Evolutionary conservation across 2,888 invertebrate species (phyloP).

Genomic region (Cacoxenus indagator): DNA sequence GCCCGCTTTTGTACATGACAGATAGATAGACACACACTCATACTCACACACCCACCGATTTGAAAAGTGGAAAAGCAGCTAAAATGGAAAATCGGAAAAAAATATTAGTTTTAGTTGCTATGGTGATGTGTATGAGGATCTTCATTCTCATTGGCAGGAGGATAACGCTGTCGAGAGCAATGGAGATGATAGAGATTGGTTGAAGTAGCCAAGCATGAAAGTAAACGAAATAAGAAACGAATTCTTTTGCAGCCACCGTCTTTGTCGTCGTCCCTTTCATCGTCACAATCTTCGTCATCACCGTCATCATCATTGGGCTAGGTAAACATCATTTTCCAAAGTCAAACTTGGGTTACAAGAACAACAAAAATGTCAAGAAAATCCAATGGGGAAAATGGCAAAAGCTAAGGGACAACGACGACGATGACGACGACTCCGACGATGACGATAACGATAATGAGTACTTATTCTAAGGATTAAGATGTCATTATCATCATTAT

Average conservation of each 20-base stretch:
- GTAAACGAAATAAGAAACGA: not conserved
- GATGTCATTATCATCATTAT: not conserved
- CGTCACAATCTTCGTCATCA: too few species aligned
- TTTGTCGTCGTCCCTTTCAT: too few species aligned
- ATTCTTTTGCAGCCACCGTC: not conserved
- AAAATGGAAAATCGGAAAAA: not conserved
- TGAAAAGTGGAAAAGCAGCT: not conserved
- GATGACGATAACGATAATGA: not conserved
- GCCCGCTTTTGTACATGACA: not conserved
- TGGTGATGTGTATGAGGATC: not conserved
- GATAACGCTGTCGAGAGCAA: too few species aligned
- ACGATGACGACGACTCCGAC: not conserved
- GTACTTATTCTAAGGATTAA: not conserved
- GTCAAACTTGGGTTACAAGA: constrained; percentile 1
- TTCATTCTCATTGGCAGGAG: too few species aligned
- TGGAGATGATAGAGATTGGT: not conserved
- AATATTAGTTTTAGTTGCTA: too few species aligned
- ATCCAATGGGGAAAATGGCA: constrained; percentile 8
- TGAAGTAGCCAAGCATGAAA: not conserved
- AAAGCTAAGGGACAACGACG: not conserved
- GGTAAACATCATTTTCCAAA: constrained; percentile 21
- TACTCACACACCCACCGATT: not conserved
- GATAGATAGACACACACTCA: not conserved
- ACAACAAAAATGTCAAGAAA: constrained; percentile 9
- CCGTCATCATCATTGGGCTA: not conserved